Base-by-base conservation (phyloP, 2,797 vertebrate genomes). In the Nothura maculosa region DNA sequence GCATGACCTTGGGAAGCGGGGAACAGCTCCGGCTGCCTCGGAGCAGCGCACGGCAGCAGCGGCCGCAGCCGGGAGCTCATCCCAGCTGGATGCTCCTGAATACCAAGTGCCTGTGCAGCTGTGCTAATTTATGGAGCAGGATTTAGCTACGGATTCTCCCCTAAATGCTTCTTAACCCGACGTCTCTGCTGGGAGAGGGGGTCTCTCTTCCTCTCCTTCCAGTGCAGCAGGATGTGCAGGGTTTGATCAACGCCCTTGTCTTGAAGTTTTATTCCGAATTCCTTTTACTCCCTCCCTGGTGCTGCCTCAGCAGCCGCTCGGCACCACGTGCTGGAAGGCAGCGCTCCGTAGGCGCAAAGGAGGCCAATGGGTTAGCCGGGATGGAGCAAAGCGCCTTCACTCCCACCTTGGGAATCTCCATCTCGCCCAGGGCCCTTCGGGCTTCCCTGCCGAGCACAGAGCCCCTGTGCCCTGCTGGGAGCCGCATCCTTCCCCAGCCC, bases 211-310 rank as follows among this genome's bases (percentile, higher is more conserved):
- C 9, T 40, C 77, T 67, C 68, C 62, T 70, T 61, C 80, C 54
- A 21, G 28, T 30, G 25, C 36, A n/a, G 0, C 4, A 48, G 45
- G 81, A 73, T n/a, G 1, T 0, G 38, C 6, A 24, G 47, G 57
- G 43, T 25, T 70, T 55, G 92, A 87, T 68, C 80, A 30, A 40
- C 83, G 92, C 42, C 54, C n/a, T 62, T 28, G 57, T 75, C 62
- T 61, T 12, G n/a, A 63, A 42, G 67, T 67, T 89, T 77, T 50
- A 55, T 81, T 57, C 34, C 25, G n/a, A 64, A 78, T 74, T 78
- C 80, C 70, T 52, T 80, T 72, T 54, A 28, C 54, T 24, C 2
- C 7, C 2, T 6, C 57, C 6, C 38, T 27, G 47, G 32, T 50
- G 40, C 58, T 4, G 15, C 63, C 25, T 2, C 50, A 81, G 80